Evolutionary conservation across 2,113 vertebrate genomes (phyloP), one percentile per base, ranked within the genome.

Genomic region (Ifrita kowaldi): DNA sequence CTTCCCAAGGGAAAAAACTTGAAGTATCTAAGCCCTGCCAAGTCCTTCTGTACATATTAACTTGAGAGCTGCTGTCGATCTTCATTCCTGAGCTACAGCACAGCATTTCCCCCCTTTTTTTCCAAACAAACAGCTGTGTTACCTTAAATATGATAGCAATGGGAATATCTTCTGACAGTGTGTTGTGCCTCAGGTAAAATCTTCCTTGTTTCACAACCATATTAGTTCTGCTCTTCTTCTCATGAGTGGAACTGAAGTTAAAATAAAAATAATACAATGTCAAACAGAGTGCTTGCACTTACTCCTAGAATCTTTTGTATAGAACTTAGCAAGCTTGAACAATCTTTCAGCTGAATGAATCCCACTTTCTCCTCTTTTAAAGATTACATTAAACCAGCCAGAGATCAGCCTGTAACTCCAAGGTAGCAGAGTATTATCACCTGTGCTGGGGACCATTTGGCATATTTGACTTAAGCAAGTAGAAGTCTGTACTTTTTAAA

Each of bases 71-170:
- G 46, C 22, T 63, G 57, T 6, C 0, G 0, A 60, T 68, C 30
- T 71, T 78, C 14, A 16, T 28, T 91, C 44, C 46, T 73, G 13
- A 87, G n/a, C 15, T 88, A 83, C 6, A 53, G 37, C 6, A 57
- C 20, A 59, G 55, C 12, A 26, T 17, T 7, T 24, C 15, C 10
- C 11, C 49, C 11, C 5, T 28, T 23, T 39, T 62, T 19, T 35
- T 39, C 5, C 55, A 35, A 73, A 93, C 5, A 22, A 80, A 77
- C 30, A 77, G 47, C 18, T 88, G 6, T 53, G 53, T 97, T 95
- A 99, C 99, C 99, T 99, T 99, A 96, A 99, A 99, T 96, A 99
- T 99, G 84, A 99, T 99, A 91, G 98, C 99, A 37, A 99, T 99
- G 20, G 99, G 99, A 70, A 99, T 99, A 28, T 99, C 99, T 96